Percentiles rank a stretch among this genome's conserved stretches.
Evolutionary conservation across 1,140 invertebrate species (phyloP).

Genomic region (Papilio glaucus): DNA sequence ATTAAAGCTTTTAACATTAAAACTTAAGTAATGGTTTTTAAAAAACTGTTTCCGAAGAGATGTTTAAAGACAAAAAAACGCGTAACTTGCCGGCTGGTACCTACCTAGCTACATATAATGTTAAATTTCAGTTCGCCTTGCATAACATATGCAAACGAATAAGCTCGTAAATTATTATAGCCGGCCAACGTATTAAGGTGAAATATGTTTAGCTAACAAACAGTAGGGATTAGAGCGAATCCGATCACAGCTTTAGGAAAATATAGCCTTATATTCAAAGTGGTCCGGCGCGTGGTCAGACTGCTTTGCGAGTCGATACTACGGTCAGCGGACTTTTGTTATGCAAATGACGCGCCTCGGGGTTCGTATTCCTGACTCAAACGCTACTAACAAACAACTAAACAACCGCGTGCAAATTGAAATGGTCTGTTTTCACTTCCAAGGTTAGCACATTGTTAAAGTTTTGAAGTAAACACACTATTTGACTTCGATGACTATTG

Average conservation of each 20-base stretch:
- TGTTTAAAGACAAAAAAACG: too few species aligned
- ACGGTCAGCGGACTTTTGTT: not conserved
- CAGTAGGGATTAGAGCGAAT: not conserved
- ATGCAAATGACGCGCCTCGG: slow-evolving; percentile 4
- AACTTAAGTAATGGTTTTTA: too few species aligned
- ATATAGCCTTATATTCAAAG: not conserved
- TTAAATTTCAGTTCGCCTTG: too few species aligned
- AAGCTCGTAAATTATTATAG: not conserved
- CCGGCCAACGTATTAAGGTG: not conserved
- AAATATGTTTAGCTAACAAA: not conserved
- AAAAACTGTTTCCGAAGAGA: too few species aligned
- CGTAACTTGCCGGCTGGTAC: too few species aligned
- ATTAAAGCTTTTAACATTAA: too few species aligned
- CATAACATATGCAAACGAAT: not conserved
- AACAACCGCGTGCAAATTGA: not conserved
- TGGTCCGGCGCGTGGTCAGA: not conserved
- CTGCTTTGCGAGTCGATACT: not conserved
- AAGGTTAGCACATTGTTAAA: not conserved
- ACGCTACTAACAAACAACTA: not conserved
- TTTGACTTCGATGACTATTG: not conserved
- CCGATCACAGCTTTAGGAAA: not conserved
- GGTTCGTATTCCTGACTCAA: not conserved
- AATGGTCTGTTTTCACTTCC: not conserved
- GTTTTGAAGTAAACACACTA: not conserved
- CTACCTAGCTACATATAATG: too few species aligned